These are phyloP conservation scores for Agrotis ipsilon DNA, from an alignment of 2,888 invertebrate genomes.

Conservation along the genomic window DNA sequence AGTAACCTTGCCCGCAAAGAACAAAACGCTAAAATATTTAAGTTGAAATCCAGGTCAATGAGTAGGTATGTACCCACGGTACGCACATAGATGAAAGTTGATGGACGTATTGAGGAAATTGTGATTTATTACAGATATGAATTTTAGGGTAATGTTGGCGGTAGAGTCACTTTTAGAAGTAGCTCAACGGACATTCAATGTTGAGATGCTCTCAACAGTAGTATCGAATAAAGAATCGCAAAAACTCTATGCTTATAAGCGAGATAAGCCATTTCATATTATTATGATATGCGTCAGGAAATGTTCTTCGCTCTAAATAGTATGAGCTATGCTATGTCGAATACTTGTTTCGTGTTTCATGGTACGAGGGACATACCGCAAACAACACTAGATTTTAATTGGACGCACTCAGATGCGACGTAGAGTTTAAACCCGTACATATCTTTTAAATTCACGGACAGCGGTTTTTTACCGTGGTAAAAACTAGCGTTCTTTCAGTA, in stretches of 20 bases:
- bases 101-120: constrained; percentile 68
- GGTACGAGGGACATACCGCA: constrained; percentile 44
- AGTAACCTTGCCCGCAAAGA: constrained; percentile 75
- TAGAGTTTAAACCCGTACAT: constrained; percentile 38
- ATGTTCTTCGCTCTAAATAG: constrained; percentile 76
- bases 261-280: constrained; percentile 58
- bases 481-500: constrained; percentile 45
- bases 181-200: constrained; percentile 40
- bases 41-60: constrained; percentile 76
- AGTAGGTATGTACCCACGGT: constrained; percentile 63
- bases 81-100: constrained; percentile 73
- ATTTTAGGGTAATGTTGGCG: constrained; percentile 2
- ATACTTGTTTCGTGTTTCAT: constrained; percentile 67
- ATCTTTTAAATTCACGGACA: constrained; percentile 34
- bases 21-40: constrained; percentile 72
- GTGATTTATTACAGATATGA: constrained; percentile 61
- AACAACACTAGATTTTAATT: constrained; percentile 53
- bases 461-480: constrained; percentile 17
- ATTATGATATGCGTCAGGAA: constrained; percentile 61
- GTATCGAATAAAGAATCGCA: constrained; percentile 63
- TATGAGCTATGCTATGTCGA: constrained; percentile 59
- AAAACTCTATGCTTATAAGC: constrained; percentile 46
- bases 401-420: constrained; percentile 62
- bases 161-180: constrained; percentile 7
- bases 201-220: constrained; percentile 53